Evolutionary conservation across 2,113 vertebrate genomes (phyloP).

Genomic region (Sarotherodon lohbergeri): DNA sequence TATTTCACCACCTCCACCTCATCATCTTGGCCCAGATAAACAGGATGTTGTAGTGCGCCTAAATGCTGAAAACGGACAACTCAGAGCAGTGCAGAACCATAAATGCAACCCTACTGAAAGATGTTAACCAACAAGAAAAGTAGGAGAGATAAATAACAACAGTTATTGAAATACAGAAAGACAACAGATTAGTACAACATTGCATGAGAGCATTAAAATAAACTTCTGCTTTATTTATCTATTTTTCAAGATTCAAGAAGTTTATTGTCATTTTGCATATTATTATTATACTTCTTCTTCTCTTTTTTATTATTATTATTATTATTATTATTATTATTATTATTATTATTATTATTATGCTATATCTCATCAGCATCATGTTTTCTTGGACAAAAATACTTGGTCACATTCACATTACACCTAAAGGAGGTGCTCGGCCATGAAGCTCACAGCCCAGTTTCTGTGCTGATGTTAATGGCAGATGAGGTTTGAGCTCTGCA

Average conservation of each 20-base stretch:
- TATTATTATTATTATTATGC: fast-evolving
- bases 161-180: not conserved
- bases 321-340: no score
- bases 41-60: fast-evolving
- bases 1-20: not conserved
- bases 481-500: not conserved
- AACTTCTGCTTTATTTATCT: not conserved
- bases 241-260: not conserved
- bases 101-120: not conserved
- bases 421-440: not conserved
- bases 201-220: not conserved
- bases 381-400: not conserved
- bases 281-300: not conserved
- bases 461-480: not conserved
- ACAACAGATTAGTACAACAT: not conserved
- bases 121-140: not conserved
- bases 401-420: not conserved
- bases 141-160: not conserved
- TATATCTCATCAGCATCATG: not conserved
- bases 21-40: not conserved
- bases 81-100: not conserved
- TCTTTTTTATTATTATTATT: no score
- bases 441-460: not conserved
- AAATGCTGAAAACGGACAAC: not conserved
- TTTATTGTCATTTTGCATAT: not conserved